phyloP scores from a whole-genome alignment of 92 coral and sea anemone genomes.

The Parazoanthus swiftii region DNA sequence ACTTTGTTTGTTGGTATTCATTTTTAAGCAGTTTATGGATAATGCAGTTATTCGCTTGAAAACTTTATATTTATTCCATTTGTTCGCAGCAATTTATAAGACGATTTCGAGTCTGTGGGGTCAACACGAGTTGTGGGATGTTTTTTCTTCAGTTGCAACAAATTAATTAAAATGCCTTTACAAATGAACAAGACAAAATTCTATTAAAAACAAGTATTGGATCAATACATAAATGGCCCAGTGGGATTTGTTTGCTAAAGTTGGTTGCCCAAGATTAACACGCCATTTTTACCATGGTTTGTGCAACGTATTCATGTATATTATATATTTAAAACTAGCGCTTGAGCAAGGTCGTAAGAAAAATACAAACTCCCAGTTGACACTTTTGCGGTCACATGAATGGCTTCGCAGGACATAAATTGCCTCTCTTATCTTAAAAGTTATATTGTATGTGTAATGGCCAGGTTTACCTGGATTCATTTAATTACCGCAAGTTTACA shows the following conservation, averaged over 20 bases:
- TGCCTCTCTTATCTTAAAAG: too few relatives aligned
- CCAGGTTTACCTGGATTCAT: too few relatives aligned
- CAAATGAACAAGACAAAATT: slow-evolving; percentile 16
- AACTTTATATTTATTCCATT: not conserved
- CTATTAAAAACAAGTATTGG: not conserved
- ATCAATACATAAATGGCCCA: not conserved
- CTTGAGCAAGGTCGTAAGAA: not conserved
- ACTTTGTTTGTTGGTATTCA: not conserved
- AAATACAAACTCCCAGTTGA: not conserved
- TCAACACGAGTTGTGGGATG: not conserved
- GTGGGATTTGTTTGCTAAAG: slow-evolving; percentile 4
- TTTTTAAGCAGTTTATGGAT: too few relatives aligned
- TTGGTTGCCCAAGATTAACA: not conserved
- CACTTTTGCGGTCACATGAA: not conserved
- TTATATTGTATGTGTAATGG: too few relatives aligned
- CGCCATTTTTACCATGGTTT: slow-evolving; percentile 19
- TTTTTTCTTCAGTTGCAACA: not conserved
- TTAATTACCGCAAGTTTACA: too few relatives aligned
- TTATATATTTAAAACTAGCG: not conserved
- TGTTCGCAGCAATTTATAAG: not conserved
- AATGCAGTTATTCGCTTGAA: not conserved
- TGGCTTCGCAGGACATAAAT: too few relatives aligned
- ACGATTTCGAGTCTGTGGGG: not conserved
- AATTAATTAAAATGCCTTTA: not conserved
- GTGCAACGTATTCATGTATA: not conserved